Evolutionary conservation across 2,888 invertebrate genomes (phyloP).

Genomic region (Pristionchus japonicus): DNA sequence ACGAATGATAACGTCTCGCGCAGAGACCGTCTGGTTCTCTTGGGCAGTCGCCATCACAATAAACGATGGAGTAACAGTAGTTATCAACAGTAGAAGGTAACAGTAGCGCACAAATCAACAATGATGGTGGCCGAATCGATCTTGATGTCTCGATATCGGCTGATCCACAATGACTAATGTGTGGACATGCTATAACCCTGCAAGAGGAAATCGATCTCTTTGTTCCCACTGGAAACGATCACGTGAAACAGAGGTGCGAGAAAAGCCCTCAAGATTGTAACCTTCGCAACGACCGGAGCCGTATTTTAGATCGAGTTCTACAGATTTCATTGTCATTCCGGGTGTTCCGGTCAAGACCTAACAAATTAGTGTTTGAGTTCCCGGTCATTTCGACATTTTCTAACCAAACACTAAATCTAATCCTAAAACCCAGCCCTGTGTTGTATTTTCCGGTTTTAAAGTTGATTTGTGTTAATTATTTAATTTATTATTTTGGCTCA

Average conservation of each 20-base stretch:
- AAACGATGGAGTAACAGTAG: slow-evolving; percentile 3
- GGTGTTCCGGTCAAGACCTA: too few relatives aligned
- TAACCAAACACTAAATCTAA: too few relatives aligned
- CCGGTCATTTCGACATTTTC: too few relatives aligned
- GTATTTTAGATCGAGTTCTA: too few relatives aligned
- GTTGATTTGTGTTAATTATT: too few relatives aligned
- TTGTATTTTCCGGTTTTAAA: too few relatives aligned
- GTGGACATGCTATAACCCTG: slow-evolving; percentile 38
- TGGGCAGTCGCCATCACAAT: not conserved
- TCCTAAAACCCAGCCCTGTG: too few relatives aligned
- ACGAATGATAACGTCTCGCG: slow-evolving; percentile 43
- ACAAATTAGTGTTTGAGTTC: too few relatives aligned
- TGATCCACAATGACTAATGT: slow-evolving; percentile 45
- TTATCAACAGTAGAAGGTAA: slow-evolving; percentile 30
- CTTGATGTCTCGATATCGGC: slow-evolving; percentile 17
- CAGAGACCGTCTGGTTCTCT: slow-evolving; percentile 41
- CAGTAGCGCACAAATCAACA: slow-evolving; percentile 41
- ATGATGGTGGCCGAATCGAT: slow-evolving; percentile 39
- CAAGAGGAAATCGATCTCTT: not conserved
- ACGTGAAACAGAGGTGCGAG: not conserved
- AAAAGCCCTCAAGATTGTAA: too few relatives aligned
- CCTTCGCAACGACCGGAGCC: too few relatives aligned
- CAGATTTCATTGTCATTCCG: too few relatives aligned
- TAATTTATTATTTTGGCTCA: too few relatives aligned
- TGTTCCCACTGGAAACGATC: not conserved